A percentile compares a stretch with the other conserved stretches of the same genome.
phyloP scores from a whole-genome alignment of 2,888 invertebrate species.

The Eurois occulta region DNA sequence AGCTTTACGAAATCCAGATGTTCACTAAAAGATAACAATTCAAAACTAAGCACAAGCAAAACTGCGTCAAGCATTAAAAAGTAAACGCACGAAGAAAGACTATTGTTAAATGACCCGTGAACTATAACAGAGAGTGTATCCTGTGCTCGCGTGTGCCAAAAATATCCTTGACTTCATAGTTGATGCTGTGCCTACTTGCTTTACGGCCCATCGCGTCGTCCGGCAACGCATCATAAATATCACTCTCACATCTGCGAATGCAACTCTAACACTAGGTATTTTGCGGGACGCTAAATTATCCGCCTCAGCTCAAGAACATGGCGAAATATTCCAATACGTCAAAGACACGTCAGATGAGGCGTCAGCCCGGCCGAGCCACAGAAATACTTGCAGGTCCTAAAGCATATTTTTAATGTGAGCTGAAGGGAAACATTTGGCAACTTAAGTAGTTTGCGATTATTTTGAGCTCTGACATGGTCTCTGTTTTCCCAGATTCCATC shows the following conservation, averaged over 20 bases:
- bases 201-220: constrained; percentile 86
- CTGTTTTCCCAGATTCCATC: constrained; percentile 5
- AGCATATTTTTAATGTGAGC: constrained; percentile 68
- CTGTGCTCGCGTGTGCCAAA: constrained; percentile 81
- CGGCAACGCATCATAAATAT: constrained; percentile 84
- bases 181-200: constrained; percentile 79
- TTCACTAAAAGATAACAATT: constrained; percentile 17
- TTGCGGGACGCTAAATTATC: constrained; percentile 60
- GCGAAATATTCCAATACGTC: constrained; percentile 69
- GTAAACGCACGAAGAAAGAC: constrained; percentile 52
- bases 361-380: constrained; percentile 71
- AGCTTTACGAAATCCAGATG: constrained; percentile 15
- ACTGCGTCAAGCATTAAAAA: constrained; percentile 41
- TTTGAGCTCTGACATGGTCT: constrained; percentile 40
- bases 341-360: constrained; percentile 67
- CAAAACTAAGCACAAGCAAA: constrained; percentile 17
- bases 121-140: constrained; percentile 78
- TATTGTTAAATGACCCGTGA: constrained; percentile 73
- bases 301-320: constrained; percentile 62
- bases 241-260: constrained; percentile 79
- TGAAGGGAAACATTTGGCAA: constrained; percentile 57
- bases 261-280: constrained; percentile 69
- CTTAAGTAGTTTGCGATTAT: constrained; percentile 55
- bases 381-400: constrained; percentile 73
- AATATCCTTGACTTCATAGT: constrained; percentile 85